Percentiles rank a stretch among this genome's conserved stretches.
Conservation (phyloP, 2,888 invertebrate genomes). For the Eupithecia insigniata region DNA sequence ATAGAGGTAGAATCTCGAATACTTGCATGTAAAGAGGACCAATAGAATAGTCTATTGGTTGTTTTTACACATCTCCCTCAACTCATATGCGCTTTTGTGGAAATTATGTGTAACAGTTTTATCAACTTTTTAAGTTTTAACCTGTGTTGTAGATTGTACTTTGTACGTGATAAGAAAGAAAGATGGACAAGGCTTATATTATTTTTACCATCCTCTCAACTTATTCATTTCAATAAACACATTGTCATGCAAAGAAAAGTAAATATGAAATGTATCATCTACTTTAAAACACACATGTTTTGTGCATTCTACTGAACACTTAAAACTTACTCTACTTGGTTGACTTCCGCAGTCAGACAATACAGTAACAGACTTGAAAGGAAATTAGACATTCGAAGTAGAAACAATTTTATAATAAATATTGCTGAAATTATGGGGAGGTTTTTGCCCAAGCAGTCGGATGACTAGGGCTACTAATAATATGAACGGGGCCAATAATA, state of each 20-base stretch:
- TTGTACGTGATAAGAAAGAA: neutral
- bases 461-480: no score
- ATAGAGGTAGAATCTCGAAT: no score
- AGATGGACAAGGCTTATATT: neutral
- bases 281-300: constrained; percentile 27
- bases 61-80: neutral
- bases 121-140: neutral
- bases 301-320: constrained; percentile 32
- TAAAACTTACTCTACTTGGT: constrained; percentile 65
- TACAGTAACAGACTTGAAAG: constrained; percentile 79
- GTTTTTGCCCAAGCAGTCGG: no score
- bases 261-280: constrained; percentile 16
- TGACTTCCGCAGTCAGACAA: constrained; percentile 72
- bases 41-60: no score
- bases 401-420: no score
- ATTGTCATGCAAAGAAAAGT: constrained; percentile 21
- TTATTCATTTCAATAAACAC: no score
- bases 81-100: neutral
- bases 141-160: neutral
- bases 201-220: neutral
- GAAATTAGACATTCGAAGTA: constrained; percentile 13
- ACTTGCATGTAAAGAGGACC: no score
- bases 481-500: no score
- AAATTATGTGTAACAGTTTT: neutral
- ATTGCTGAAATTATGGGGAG: no score